Base-by-base conservation (phyloP, 2,888 invertebrate species). In the Tigriopus californicus region DNA sequence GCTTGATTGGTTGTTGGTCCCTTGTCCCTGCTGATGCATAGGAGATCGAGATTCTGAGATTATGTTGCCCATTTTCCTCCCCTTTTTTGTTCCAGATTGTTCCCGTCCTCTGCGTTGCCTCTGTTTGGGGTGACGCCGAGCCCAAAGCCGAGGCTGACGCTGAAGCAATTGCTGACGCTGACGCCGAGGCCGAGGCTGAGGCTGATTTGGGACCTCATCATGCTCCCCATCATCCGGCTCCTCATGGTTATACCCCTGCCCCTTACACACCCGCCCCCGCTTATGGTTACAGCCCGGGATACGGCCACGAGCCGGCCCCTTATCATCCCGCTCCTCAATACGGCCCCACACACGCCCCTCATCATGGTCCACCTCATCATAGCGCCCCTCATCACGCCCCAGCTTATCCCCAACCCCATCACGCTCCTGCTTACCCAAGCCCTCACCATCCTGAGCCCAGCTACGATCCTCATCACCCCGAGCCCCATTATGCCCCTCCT, bases 201-300 rank as follows among this genome's bases (percentile, higher is more conserved):
- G 44, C 15, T 18, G 15, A 44, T 18, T 33, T 33, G 33, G 44
- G 15, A n/a, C 44, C 44, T 13, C 11, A 12, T 5, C 44, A 44
- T 11, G 44, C 44, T 44, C 15, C 18, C 44, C 44, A 44, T 54
- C 18, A 18, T 20, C 58, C 58, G 10, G 58, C 48, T 5, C 58
- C 58, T 15, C 49, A 58, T 49, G 57, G 57, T 13, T 57, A 57
- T 20, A 44, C 44, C n/a, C 44, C 44, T 18, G n/a, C n/a, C 44
- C 20, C 20, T 13, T 49, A 49, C 49, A 49, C 49, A 13, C 49
- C 49, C 20, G 11, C 49, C 49, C 58, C 58, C n/a, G 58, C 48
- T 20, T 58, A 58, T 49, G 57, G 57, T 13, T 57, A 57, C 8
- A 57, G 46, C 15, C 57, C 57, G 15, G 47, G 33, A 13, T 48